Percentiles rank a stretch among this genome's conserved stretches.
Conservation (phyloP, 2,797 vertebrate species). For the Dermochelys coriacea region DNA sequence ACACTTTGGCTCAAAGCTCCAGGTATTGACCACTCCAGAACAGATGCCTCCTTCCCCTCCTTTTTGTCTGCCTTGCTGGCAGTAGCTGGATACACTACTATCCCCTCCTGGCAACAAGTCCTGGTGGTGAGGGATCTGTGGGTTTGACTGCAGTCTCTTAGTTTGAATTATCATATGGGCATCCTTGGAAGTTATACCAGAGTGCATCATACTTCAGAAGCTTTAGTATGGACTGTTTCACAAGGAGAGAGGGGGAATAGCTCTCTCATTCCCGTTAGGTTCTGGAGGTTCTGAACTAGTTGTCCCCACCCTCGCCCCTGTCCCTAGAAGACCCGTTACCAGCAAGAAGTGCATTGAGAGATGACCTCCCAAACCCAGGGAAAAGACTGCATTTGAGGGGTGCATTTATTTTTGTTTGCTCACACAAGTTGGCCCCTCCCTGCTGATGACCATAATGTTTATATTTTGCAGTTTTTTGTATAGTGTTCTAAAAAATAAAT, state of each 20-base stretch:
- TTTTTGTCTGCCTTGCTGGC: neutral
- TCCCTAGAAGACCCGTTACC: neutral
- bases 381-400: neutral
- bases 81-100: neutral
- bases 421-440: neutral
- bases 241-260: neutral
- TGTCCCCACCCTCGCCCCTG: fast-evolving
- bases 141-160: neutral
- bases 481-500: neutral
- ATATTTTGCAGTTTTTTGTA: neutral
- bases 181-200: no score
- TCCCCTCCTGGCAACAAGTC: neutral
- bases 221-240: neutral
- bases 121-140: neutral
- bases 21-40: neutral
- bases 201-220: no score
- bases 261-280: neutral
- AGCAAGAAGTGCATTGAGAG: neutral
- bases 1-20: neutral
- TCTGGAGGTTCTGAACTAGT: neutral
- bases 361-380: neutral
- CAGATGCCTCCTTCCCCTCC: neutral
- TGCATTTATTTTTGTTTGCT: neutral
- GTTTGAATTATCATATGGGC: neutral
- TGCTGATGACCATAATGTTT: neutral